Evolutionary conservation across 2,888 invertebrate species (phyloP).

Genomic region (Acholoe squamosa): DNA sequence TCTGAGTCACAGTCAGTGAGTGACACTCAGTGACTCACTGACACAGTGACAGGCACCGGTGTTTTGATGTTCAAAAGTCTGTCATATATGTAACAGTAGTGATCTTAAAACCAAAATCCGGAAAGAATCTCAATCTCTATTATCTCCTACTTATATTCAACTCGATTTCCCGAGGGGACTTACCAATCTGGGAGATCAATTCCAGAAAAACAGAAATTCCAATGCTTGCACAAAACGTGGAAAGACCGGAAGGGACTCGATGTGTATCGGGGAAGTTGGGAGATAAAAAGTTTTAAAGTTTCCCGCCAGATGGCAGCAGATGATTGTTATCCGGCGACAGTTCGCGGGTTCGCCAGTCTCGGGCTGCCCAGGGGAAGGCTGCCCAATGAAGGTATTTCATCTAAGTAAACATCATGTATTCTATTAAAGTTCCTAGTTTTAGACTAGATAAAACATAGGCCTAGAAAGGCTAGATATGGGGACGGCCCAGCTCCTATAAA

Average conservation of each 20-base stretch:
- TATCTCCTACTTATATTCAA: not conserved
- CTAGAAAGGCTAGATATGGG: no score
- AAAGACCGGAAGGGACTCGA: slow-evolving; percentile 52
- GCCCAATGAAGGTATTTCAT: no score
- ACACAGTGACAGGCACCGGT: no score
- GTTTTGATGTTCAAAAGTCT: not conserved
- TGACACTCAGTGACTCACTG: not conserved
- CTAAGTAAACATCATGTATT: no score
- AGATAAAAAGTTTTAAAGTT: not conserved
- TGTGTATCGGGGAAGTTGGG: not conserved
- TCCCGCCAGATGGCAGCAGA: not conserved
- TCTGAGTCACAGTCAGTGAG: not conserved
- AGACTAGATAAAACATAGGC: no score
- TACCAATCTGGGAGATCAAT: not conserved
- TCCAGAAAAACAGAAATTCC: slow-evolving; percentile 40
- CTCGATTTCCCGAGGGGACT: not conserved
- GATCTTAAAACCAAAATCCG: not conserved
- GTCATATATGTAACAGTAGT: not conserved
- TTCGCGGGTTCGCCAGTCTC: no score
- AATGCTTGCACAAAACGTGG: slow-evolving; percentile 64
- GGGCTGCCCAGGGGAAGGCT: no score
- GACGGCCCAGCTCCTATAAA: no score
- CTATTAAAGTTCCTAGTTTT: no score
- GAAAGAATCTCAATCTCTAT: not conserved
- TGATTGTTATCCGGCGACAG: not conserved